Conservation (phyloP, 2,888 invertebrate species). For the Cremastobaeus sp. region DNA sequence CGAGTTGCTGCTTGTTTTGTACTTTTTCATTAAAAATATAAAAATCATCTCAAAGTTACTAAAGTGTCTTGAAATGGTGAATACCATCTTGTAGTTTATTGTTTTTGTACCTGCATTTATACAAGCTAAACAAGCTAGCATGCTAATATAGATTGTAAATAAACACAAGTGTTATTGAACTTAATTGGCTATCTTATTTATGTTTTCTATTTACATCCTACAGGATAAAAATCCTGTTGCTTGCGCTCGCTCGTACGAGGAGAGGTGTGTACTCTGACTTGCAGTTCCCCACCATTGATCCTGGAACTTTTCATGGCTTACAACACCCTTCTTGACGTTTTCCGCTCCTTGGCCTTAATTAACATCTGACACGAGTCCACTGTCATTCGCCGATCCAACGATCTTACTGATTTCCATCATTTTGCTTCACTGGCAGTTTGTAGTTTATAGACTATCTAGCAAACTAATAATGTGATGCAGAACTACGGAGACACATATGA, state of each 20-base stretch:
- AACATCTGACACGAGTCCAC: conserved; percentile 74
- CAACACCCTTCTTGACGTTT: conserved; percentile 73
- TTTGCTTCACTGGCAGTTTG: conserved; percentile 54
- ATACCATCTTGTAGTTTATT: too few relatives aligned
- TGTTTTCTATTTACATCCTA: too few relatives aligned
- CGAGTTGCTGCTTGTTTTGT: too few relatives aligned
- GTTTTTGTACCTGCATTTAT: too few relatives aligned
- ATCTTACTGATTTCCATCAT: conserved; percentile 60
- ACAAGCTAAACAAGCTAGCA: too few relatives aligned
- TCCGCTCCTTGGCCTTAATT: conserved; percentile 77
- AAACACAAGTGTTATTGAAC: too few relatives aligned
- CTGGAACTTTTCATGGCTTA: conserved; percentile 70
- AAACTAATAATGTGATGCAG: conserved; percentile 40
- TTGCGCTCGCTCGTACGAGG: conserved; percentile 63
- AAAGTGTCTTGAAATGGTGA: too few relatives aligned
- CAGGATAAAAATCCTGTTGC: conserved; percentile 72
- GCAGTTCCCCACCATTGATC: conserved; percentile 19
- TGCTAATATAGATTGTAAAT: too few relatives aligned
- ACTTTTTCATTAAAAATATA: too few relatives aligned
- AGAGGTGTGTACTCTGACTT: conserved; percentile 40
- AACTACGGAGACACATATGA: conserved; percentile 47
- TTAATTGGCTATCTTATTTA: too few relatives aligned
- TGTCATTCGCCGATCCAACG: conserved; percentile 64
- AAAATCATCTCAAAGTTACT: too few relatives aligned
- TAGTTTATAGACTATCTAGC: conserved; percentile 56